Conservation (phyloP, 2,888 invertebrate genomes). For the Apoda limacodes region DNA sequence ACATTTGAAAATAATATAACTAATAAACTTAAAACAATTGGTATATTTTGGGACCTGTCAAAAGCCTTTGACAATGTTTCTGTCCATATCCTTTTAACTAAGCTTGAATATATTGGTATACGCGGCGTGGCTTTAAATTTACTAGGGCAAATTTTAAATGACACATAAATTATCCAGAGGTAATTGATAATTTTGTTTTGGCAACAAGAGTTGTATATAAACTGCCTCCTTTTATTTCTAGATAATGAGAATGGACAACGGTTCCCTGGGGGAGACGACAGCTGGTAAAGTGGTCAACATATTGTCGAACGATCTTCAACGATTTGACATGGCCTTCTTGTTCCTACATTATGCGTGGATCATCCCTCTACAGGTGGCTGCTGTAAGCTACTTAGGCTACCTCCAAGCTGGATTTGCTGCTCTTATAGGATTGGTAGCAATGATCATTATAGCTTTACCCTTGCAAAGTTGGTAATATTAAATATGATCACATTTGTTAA, state of each 20-base stretch:
- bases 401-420: conserved; percentile 73
- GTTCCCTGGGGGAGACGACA: conserved; percentile 83
- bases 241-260: conserved; percentile 61
- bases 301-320: conserved; percentile 87
- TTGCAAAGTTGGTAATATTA: conserved; percentile 72
- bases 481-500: not conserved
- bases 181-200: conserved; percentile 35
- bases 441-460: conserved; percentile 79
- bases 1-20: too few relatives aligned
- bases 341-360: conserved; percentile 86
- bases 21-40: too few relatives aligned
- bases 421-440: conserved; percentile 75
- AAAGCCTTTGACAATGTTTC: too few relatives aligned
- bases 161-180: too few relatives aligned
- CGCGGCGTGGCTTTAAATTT: too few relatives aligned
- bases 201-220: conserved; percentile 1
- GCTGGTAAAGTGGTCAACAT: conserved; percentile 90
- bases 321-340: conserved; percentile 82
- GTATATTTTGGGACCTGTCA: too few relatives aligned
- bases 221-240: conserved; percentile 20
- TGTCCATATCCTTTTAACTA: too few relatives aligned
- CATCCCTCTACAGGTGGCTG: conserved; percentile 74
- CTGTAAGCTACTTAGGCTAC: conserved; percentile 79
- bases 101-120: too few relatives aligned
- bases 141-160: too few relatives aligned